Evolutionary conservation across 2,888 invertebrate genomes (phyloP).

Genomic region (Balanococcus diminutus): DNA sequence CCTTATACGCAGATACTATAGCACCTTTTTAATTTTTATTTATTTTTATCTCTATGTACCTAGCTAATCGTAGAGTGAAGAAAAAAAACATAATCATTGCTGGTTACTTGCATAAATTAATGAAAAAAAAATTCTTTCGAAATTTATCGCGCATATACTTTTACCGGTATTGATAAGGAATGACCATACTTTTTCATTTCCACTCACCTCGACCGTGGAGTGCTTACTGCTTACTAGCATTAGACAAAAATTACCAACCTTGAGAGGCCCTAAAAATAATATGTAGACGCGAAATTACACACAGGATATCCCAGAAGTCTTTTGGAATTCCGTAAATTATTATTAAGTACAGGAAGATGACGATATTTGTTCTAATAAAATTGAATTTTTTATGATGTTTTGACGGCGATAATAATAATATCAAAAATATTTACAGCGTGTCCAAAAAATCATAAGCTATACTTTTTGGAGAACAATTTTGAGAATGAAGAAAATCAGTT

Average conservation of each 20-base stretch:
- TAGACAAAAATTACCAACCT: neutral
- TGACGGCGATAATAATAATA: no score
- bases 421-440: no score
- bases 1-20: neutral
- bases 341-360: no score
- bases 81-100: neutral
- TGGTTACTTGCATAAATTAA: neutral
- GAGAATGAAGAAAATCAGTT: no score
- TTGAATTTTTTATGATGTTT: no score
- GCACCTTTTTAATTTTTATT: neutral
- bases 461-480: no score
- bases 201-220: neutral
- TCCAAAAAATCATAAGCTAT: no score
- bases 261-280: neutral
- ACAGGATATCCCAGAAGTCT: no score
- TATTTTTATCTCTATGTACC: neutral
- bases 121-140: neutral
- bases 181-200: neutral
- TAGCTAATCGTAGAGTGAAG: neutral
- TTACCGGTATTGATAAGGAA: neutral
- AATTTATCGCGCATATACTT: neutral
- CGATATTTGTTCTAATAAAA: no score
- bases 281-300: neutral
- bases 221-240: neutral
- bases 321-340: no score